These are phyloP conservation scores for Siphamia tubifer DNA, from an alignment of 2,113 vertebrate genomes.

Conservation along the genomic window DNA sequence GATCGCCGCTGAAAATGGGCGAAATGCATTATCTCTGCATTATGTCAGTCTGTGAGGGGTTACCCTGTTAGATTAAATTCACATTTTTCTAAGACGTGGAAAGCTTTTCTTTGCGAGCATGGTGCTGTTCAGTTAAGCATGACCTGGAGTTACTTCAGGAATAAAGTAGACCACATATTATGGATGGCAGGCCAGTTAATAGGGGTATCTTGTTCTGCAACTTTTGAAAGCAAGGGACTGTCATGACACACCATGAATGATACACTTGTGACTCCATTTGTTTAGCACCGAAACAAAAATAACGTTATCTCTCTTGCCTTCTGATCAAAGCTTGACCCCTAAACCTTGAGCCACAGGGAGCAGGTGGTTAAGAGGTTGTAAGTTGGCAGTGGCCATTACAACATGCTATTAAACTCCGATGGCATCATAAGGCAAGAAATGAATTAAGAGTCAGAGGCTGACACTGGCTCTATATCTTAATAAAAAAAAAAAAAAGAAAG, in stretches of 20 bases:
- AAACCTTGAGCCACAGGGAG: not conserved
- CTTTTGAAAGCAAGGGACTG: constrained; percentile 24
- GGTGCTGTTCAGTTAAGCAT: not conserved
- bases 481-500: no score
- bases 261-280: constrained; percentile 10
- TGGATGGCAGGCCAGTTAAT: not conserved
- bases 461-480: constrained; percentile 42
- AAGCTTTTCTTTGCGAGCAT: constrained; percentile 7
- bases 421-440: constrained; percentile 37
- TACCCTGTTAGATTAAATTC: not conserved
- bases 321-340: not conserved
- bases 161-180: not conserved
- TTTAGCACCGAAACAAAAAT: constrained; percentile 24
- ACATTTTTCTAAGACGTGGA: not conserved
- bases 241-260: not conserved
- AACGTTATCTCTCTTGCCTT: constrained; percentile 8
- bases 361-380: constrained; percentile 1
- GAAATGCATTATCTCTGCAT: no score
- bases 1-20: no score
- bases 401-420: constrained; percentile 41
- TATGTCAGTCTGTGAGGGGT: no score
- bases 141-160: not conserved
- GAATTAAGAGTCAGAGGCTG: constrained; percentile 36
- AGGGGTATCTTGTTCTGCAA: constrained; percentile 1
- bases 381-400: constrained; percentile 45